Conservation (phyloP, 1,140 invertebrate species). For the Pygmarrhopalites habei region DNA sequence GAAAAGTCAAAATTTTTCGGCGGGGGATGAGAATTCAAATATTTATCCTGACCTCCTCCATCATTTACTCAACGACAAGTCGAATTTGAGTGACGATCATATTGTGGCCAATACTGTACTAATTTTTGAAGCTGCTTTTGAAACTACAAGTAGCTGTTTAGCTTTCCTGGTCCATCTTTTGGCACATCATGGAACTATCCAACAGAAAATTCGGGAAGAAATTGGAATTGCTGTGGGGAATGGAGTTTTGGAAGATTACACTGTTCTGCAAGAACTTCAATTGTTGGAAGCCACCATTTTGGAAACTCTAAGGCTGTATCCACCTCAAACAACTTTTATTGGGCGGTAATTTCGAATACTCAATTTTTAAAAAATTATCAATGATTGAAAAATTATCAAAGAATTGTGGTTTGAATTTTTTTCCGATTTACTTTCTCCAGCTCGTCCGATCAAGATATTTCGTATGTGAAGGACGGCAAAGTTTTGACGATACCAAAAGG, state of each 20-base stretch:
- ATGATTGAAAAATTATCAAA: no score
- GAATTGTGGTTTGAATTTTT: no score
- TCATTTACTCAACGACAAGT: not conserved
- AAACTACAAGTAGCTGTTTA: slow-evolving; percentile 18
- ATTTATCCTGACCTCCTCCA: slow-evolving; percentile 6
- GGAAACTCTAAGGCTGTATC: slow-evolving; percentile 23
- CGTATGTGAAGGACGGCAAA: no score
- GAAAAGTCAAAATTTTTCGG: not conserved
- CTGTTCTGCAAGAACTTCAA: not conserved
- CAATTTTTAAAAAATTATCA: no score
- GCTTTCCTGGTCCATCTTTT: slow-evolving; percentile 24
- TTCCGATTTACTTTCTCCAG: no score
- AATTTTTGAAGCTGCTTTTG: slow-evolving; percentile 32
- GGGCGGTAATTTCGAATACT: no score
- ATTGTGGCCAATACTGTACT: slow-evolving; percentile 32
- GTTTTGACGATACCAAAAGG: slow-evolving; percentile 18
- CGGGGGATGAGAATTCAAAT: no score
- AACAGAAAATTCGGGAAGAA: slow-evolving; percentile 15
- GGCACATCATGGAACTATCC: slow-evolving; percentile 1
- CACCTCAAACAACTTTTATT: slow-evolving; percentile 33
- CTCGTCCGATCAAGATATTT: no score
- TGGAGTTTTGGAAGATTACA: not conserved
- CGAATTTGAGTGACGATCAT: not conserved
- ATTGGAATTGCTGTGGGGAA: slow-evolving; percentile 3
- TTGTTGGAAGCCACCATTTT: slow-evolving; percentile 16